These are phyloP conservation scores for Heteronetta atricapilla DNA, from an alignment of 2,113 vertebrate species.

Conservation along the genomic window DNA sequence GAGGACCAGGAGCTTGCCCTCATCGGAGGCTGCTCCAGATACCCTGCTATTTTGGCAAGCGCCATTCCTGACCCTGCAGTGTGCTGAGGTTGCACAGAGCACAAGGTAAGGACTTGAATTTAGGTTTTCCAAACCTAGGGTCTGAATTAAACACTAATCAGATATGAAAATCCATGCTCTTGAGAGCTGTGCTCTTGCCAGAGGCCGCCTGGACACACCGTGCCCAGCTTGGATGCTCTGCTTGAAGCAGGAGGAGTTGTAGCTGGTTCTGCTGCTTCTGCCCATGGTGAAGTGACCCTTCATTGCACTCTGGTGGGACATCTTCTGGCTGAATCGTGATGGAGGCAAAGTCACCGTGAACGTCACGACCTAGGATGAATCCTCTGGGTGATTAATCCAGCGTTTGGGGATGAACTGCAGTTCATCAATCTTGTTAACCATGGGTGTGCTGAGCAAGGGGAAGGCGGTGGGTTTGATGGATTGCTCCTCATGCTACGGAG, in stretches of 20 bases:
- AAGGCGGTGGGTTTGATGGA: not conserved
- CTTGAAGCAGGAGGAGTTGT: not conserved
- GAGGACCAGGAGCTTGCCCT: not conserved
- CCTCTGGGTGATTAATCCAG: not conserved
- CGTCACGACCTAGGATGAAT: not conserved
- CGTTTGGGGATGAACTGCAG: not conserved
- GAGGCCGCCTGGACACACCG: not conserved
- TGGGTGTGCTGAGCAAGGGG: not conserved
- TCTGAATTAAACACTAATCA: not conserved
- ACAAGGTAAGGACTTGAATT: not conserved
- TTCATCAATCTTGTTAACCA: not conserved
- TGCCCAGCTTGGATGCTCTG: not conserved
- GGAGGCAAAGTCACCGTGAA: not conserved
- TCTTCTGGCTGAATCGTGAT: rapidly evolving
- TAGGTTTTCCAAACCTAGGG: not conserved
- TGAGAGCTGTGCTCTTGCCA: not conserved
- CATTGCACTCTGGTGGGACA: not conserved
- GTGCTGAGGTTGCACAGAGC: not conserved
- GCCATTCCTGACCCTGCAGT: not conserved
- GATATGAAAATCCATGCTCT: not conserved
- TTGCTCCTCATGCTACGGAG: rapidly evolving
- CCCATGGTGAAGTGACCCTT: rapidly evolving
- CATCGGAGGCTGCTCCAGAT: rapidly evolving
- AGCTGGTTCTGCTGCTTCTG: not conserved
- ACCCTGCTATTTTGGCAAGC: rapidly evolving